Conservation (phyloP, 2,888 invertebrate genomes). For the Diarsia mendica region DNA sequence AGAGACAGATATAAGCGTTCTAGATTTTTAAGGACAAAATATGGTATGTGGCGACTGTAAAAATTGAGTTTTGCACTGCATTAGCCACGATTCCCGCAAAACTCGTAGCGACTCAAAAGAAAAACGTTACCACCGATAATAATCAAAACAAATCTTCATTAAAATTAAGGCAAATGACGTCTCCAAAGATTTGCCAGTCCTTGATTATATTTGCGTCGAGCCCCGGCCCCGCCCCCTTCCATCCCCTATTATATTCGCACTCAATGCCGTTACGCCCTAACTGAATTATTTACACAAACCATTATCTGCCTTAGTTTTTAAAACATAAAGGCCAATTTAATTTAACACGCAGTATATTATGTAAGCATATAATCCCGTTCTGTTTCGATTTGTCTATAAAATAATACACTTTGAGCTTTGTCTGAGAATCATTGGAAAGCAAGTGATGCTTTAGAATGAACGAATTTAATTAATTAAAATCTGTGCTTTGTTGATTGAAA, state of each 20-base stretch:
- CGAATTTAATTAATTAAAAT: constrained; percentile 89
- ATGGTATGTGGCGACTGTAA: not conserved
- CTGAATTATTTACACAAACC: constrained; percentile 53
- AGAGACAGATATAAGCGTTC: not conserved
- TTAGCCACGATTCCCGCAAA: not conserved
- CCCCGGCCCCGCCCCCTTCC: constrained; percentile 87
- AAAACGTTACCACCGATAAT: not conserved
- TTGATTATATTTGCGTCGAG: constrained; percentile 90
- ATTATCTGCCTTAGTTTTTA: constrained; percentile 64
- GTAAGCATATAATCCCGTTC: constrained; percentile 77
- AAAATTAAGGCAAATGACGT: constrained; percentile 17
- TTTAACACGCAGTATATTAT: constrained; percentile 63
- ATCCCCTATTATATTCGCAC: constrained; percentile 86
- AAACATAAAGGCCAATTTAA: constrained; percentile 46
- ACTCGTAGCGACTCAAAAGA: not conserved
- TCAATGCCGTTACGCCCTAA: constrained; percentile 73
- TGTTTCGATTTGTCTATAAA: constrained; percentile 88
- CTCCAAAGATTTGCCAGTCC: constrained; percentile 76
- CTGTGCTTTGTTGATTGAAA: constrained; percentile 77
- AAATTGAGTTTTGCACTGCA: not conserved
- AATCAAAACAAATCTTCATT: not conserved
- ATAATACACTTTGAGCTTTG: constrained; percentile 90
- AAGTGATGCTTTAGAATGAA: constrained; percentile 87
- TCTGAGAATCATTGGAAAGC: constrained; percentile 86
- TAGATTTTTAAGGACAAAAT: not conserved